Conservation (phyloP, 2,888 invertebrate genomes). For the Drosophila birchii region DNA sequence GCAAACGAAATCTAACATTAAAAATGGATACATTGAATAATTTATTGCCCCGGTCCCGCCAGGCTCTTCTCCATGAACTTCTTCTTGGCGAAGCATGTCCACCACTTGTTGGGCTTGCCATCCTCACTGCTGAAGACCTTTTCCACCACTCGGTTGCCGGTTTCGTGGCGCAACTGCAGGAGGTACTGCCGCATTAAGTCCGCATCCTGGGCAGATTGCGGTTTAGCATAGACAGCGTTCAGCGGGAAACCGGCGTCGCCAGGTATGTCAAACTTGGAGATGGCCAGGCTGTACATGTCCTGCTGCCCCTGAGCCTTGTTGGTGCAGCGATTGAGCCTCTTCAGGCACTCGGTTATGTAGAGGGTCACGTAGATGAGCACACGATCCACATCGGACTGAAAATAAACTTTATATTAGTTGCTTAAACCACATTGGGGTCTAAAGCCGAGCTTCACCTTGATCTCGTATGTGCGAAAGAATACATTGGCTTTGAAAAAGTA, state of each 20-base stretch:
- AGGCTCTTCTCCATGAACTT: conserved; percentile 99
- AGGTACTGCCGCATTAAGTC: conserved; percentile 97
- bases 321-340: conserved; percentile 95
- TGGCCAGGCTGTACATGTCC: conserved; percentile 98
- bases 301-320: conserved; percentile 95
- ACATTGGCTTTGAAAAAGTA: conserved; percentile 99
- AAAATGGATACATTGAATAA: conserved; percentile 40
- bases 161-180: conserved; percentile 97
- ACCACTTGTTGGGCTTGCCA: conserved; percentile 99
- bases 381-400: conserved; percentile 96
- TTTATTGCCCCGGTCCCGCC: conserved; percentile 84
- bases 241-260: conserved; percentile 97
- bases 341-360: conserved; percentile 98
- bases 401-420: background rate
- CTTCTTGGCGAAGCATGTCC: conserved; percentile 99
- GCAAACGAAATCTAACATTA: conserved; percentile 2
- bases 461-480: conserved; percentile 99
- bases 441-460: conserved; percentile 89
- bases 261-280: conserved; percentile 97
- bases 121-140: conserved; percentile 95
- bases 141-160: conserved; percentile 95
- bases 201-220: conserved; percentile 90
- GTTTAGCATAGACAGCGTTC: conserved; percentile 97
- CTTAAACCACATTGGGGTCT: background rate
- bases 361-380: conserved; percentile 98